Evolutionary conservation across 2,888 invertebrate genomes (phyloP).

Genomic region (Rhamnusium bicolor): DNA sequence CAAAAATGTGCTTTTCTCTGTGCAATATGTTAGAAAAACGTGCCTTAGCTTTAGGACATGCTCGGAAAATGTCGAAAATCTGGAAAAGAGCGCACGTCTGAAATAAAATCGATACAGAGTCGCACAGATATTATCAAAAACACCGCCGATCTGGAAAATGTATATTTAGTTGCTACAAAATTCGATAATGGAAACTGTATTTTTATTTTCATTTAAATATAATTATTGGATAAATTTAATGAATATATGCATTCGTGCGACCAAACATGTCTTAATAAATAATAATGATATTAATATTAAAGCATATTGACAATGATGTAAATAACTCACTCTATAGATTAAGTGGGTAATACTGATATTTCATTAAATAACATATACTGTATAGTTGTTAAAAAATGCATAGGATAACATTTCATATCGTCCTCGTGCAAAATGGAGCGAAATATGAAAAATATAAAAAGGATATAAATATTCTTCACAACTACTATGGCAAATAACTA

Average conservation of each 20-base stretch:
- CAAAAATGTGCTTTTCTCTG: conserved; percentile 31
- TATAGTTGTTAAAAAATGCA: no score
- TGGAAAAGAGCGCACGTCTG: conserved; percentile 45
- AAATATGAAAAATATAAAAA: no score
- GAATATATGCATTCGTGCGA: no score
- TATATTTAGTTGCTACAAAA: background rate
- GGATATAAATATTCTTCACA: no score
- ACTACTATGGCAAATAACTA: no score
- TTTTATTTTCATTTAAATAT: background rate
- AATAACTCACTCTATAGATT: no score
- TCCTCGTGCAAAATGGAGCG: no score
- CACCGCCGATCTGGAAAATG: conserved; percentile 1
- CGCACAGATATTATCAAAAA: conserved; percentile 2
- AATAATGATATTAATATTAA: background rate
- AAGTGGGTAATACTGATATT: background rate
- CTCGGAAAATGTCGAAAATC: conserved; percentile 28
- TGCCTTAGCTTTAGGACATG: conserved; percentile 25
- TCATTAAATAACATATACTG: no score
- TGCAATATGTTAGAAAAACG: conserved; percentile 35
- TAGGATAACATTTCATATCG: no score
- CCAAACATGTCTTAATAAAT: no score
- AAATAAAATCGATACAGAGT: conserved; percentile 44
- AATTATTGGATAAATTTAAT: background rate
- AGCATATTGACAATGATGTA: background rate
- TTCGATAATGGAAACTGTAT: background rate